Percentiles rank a stretch among this genome's conserved stretches.
phyloP scores from a whole-genome alignment of 1,140 invertebrate species.

The Epicauta chinensis region DNA sequence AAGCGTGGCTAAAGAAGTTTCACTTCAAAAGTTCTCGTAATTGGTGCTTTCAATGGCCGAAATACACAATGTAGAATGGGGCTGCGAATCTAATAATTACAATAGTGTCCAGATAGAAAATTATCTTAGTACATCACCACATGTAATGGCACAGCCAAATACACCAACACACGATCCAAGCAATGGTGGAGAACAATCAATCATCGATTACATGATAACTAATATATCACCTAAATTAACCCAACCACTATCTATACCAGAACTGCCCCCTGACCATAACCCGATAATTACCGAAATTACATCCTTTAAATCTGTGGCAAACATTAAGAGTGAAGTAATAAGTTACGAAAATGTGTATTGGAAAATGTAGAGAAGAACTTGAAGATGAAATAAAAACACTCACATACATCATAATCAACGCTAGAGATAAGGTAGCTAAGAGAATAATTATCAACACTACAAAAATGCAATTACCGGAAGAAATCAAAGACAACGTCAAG shows the following conservation, averaged over 20 bases:
- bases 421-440: no score
- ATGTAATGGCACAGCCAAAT: no score
- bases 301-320: background rate
- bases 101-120: background rate
- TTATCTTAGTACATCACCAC: background rate
- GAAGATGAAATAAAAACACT: no score
- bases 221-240: background rate
- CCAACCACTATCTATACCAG: background rate
- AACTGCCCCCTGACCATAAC: slow-evolving; percentile 5
- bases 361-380: no score
- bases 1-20: no score
- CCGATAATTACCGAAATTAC: background rate
- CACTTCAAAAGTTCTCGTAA: no score
- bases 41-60: background rate
- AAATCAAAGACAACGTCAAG: no score
- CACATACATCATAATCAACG: no score
- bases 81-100: no score
- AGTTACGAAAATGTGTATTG: slow-evolving; percentile 11
- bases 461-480: no score
- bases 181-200: background rate
- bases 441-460: no score
- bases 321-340: background rate
- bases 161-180: background rate
- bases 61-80: background rate
- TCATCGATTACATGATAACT: no score